These are phyloP conservation scores for Drosophila bunnanda DNA, from an alignment of 2,888 invertebrate species.

Conservation along the genomic window DNA sequence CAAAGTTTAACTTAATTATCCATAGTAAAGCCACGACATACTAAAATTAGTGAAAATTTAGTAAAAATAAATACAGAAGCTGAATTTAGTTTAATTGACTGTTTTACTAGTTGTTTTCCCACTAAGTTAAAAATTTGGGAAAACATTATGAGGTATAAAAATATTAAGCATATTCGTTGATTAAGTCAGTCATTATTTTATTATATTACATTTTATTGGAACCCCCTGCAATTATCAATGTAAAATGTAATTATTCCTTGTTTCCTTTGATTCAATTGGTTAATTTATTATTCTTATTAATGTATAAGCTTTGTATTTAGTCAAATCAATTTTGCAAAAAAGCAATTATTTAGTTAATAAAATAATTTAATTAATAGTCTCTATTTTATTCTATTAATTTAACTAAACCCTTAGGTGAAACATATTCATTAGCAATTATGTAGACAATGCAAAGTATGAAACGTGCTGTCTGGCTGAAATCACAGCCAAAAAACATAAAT, in stretches of 20 bases:
- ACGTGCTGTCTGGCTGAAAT: slow-evolving; percentile 7
- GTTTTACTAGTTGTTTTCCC: background rate
- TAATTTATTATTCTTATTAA: background rate
- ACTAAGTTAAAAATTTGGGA: background rate
- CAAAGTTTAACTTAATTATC: background rate
- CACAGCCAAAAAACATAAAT: slow-evolving; percentile 7
- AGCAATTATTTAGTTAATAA: background rate
- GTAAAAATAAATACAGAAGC: background rate
- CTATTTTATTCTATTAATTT: background rate
- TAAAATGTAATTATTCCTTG: background rate
- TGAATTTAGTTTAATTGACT: background rate
- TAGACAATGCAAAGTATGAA: background rate
- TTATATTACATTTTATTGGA: too few relatives aligned
- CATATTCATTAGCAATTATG: background rate
- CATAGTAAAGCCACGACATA: background rate
- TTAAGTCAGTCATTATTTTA: background rate
- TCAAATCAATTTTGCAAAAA: background rate
- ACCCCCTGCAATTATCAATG: too few relatives aligned
- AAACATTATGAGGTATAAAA: too few relatives aligned
- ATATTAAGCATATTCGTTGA: background rate
- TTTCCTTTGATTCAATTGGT: background rate
- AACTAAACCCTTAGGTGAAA: background rate
- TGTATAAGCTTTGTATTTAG: too few relatives aligned
- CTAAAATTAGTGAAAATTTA: too few relatives aligned
- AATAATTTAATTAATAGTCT: background rate